phyloP scores from a whole-genome alignment of 2,888 invertebrate genomes.

The Aplocera efformata region DNA sequence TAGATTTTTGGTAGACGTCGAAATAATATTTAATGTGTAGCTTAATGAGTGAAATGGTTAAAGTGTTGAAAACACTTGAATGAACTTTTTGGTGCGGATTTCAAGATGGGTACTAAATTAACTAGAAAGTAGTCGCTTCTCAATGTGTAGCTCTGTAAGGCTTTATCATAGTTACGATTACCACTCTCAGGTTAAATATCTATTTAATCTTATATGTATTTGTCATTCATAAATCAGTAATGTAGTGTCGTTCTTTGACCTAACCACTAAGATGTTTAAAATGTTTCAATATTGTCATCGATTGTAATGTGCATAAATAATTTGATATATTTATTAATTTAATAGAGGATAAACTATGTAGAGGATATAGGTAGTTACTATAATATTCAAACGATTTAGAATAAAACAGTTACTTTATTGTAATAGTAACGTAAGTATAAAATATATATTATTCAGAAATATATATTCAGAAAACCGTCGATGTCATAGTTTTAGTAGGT shows the following conservation, averaged over 20 bases:
- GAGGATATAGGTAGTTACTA: no score
- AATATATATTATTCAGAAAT: constrained; percentile 22
- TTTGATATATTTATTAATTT: not conserved
- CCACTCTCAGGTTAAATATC: constrained; percentile 24
- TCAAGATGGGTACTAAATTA: constrained; percentile 1
- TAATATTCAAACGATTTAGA: no score
- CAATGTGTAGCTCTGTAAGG: no score
- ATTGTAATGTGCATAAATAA: not conserved
- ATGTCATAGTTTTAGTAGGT: constrained; percentile 57
- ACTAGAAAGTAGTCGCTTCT: not conserved
- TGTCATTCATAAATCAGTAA: no score
- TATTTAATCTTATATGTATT: not conserved
- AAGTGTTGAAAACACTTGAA: constrained; percentile 10
- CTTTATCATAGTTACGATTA: constrained; percentile 1
- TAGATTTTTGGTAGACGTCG: constrained; percentile 26
- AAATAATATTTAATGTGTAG: constrained; percentile 13
- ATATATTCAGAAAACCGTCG: constrained; percentile 75
- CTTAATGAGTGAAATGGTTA: constrained; percentile 7
- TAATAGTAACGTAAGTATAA: no score
- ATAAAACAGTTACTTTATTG: no score
- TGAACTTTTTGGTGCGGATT: constrained; percentile 12
- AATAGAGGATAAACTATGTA: no score
- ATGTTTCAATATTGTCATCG: not conserved
- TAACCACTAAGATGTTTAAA: no score
- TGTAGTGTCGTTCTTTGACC: not conserved